phyloP scores from a whole-genome alignment of 2,888 invertebrate genomes.

The Linnaemya tessellans region DNA sequence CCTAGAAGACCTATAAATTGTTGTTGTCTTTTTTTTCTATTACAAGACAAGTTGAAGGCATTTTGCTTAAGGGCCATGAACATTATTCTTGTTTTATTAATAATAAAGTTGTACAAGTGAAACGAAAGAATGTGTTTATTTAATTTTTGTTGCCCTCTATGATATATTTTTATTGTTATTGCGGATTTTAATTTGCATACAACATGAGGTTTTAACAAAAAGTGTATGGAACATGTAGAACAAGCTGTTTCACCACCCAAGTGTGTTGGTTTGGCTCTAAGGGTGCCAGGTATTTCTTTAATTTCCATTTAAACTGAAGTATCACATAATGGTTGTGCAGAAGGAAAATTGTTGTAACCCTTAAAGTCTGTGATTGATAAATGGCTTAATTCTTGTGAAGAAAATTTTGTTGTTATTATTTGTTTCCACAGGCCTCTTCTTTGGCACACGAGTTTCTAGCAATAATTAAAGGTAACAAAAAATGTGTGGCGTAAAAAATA shows the following conservation, averaged over 20 bases:
- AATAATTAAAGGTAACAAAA: neutral
- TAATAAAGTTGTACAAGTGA: slow-evolving; percentile 15
- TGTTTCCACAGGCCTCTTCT: neutral
- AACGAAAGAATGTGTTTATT: slow-evolving; percentile 22
- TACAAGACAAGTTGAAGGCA: slow-evolving; percentile 17
- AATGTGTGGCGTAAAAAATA: neutral
- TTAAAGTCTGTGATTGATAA: slow-evolving; percentile 32
- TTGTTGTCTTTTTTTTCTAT: neutral
- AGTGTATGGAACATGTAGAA: neutral
- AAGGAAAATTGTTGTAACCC: neutral
- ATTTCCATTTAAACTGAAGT: neutral
- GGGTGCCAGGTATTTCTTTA: neutral
- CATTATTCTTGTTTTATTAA: slow-evolving; percentile 19
- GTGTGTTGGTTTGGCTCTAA: neutral
- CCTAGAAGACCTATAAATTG: slow-evolving; percentile 23
- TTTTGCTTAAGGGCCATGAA: slow-evolving; percentile 3
- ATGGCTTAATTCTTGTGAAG: slow-evolving; percentile 8
- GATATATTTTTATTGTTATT: slow-evolving; percentile 50
- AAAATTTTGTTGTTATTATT: neutral
- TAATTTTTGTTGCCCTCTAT: slow-evolving; percentile 5
- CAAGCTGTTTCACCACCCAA: slow-evolving; percentile 4
- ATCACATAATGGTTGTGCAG: neutral
- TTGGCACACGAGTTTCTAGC: neutral
- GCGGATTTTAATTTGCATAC: slow-evolving; percentile 53
- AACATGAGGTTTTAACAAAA: slow-evolving; percentile 20